Evolutionary conservation across 2,888 invertebrate species (phyloP), one percentile per base, ranked within the genome.

Genomic region (Priocnemis perturbator): DNA sequence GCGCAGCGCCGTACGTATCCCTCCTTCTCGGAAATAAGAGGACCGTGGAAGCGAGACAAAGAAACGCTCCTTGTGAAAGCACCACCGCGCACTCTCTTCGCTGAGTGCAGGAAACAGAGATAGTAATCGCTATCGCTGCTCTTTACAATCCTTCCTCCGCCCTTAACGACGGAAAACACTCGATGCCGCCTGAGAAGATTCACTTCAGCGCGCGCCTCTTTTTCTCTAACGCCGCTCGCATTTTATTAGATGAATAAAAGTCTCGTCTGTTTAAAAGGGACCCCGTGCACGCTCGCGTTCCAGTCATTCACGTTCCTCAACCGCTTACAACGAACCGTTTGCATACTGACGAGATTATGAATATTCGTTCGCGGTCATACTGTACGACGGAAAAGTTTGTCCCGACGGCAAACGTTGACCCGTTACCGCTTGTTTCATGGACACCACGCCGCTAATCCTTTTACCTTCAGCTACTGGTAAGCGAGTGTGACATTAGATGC

Each of bases 81-180:
- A 71, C 71, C 58, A 68, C 66, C 64, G 77, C 67, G 74, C 71
- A 73, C 73, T 73, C 65, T 60, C 56, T 64, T 73, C 67, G 64
- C 59, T 26, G 59, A 73, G 72, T 66, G 71, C 70, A 73, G 81
- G 69, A 79, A 79, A 80, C 73, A 53, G 71, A 77, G 77, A 72
- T 81, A 76, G 74, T 70, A 78, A 82, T 82, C 77, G 73, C 60
- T 67, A 71, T 71, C 73, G 70, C 75, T 65, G 66, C 69, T 23
- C 48, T 47, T 14, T 17, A 23, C 59, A 45, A 14, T 15, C 15
- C 67, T 66, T 60, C 68, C 59, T 65, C 55, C 64, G 50, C 59
- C 60, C 55, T 64, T 74, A 76, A 81, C 74, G 78, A 76, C 70
- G 73, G 72, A 71, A 79, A 76, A 74, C 64, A 73, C 74, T 70